Conservation (phyloP, 2,797 vertebrate genomes). For the Cyclopterus lumpus region DNA sequence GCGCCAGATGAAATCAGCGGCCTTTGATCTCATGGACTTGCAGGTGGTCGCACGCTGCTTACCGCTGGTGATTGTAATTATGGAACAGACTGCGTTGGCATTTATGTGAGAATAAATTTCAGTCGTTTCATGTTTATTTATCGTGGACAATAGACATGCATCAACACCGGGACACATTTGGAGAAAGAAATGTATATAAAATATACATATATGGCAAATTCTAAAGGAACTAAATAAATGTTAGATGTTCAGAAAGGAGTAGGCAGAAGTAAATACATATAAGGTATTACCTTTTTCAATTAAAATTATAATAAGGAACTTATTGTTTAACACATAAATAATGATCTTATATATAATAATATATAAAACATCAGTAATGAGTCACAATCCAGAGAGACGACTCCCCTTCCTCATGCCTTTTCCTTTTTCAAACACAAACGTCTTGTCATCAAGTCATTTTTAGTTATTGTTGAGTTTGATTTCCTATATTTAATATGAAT, state of each 20-base stretch:
- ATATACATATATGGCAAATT: background rate
- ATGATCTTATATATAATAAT: background rate
- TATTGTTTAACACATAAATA: too few relatives aligned
- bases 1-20: slow-evolving; percentile 46
- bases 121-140: background rate
- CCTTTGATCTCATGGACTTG: slow-evolving; percentile 54
- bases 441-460: background rate
- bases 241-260: background rate
- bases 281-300: background rate
- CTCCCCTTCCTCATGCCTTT: background rate
- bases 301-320: background rate
- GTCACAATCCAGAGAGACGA: too few relatives aligned
- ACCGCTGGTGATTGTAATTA: slow-evolving; percentile 26
- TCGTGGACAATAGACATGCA: background rate
- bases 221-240: background rate
- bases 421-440: too few relatives aligned
- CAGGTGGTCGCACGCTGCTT: slow-evolving; percentile 45
- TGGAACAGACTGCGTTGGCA: slow-evolving; percentile 8
- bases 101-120: background rate
- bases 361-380: background rate
- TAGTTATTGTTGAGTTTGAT: background rate
- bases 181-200: background rate
- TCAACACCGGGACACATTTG: slow-evolving; percentile 4
- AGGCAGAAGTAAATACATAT: background rate
- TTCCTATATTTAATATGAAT: background rate